These are phyloP conservation scores for Pelosia muscerda DNA, from an alignment of 2,888 invertebrate species.

Conservation along the genomic window DNA sequence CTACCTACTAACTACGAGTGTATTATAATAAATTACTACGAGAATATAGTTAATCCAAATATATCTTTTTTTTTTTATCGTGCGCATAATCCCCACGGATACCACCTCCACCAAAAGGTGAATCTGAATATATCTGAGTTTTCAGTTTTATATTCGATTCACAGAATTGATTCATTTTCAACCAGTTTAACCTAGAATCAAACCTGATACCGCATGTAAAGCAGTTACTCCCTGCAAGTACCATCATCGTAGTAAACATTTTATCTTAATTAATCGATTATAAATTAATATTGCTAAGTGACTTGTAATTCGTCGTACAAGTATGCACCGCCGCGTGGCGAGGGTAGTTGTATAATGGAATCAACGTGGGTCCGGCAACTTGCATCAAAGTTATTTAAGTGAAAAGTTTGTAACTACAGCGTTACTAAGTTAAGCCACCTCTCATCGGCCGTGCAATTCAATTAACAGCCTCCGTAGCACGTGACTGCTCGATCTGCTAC, in stretches of 20 bases:
- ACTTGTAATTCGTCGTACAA: constrained; percentile 13
- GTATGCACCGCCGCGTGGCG: constrained; percentile 9
- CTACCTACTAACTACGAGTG: not conserved
- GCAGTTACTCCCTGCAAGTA: not conserved
- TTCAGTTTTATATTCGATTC: too few relatives aligned
- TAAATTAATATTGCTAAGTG: constrained; percentile 20
- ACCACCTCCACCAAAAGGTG: too few relatives aligned
- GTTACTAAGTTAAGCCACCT: constrained; percentile 61
- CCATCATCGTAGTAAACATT: not conserved
- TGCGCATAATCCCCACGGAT: too few relatives aligned
- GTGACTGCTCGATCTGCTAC: constrained; percentile 60
- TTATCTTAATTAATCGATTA: constrained; percentile 9
- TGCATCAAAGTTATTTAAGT: constrained; percentile 52
- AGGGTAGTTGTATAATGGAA: constrained; percentile 33
- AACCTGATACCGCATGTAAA: not conserved
- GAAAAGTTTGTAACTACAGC: constrained; percentile 54
- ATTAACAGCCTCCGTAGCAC: constrained; percentile 72
- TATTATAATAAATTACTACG: too few relatives aligned
- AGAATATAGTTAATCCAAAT: too few relatives aligned
- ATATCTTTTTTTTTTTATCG: too few relatives aligned
- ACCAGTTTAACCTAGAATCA: not conserved
- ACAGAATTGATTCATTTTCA: too few relatives aligned
- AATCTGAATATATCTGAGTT: too few relatives aligned
- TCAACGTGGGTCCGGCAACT: constrained; percentile 48
- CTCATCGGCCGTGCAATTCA: constrained; percentile 65